Base-by-base conservation (phyloP, 2,113 vertebrate species). In the Piaya cayana region DNA sequence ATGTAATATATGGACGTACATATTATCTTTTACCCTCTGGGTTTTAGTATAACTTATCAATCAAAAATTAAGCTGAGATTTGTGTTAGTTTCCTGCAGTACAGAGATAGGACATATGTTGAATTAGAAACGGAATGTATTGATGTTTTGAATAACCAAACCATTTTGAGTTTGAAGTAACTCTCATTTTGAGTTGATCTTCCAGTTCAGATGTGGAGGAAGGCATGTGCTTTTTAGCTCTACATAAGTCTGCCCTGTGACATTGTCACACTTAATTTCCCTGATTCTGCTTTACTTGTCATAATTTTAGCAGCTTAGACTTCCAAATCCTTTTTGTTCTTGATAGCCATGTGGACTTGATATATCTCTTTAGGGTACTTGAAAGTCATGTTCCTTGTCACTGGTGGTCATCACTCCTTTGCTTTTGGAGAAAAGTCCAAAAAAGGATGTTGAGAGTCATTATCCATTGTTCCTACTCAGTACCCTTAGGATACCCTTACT, bases 211-310 rank as follows among this genome's bases (percentile, higher is more conserved):
- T 3, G 22, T 17, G n/a, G 36, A 50, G 13, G 22, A 69, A 49
- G 19, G 23, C 0, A 0, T 20, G 23, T 74, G 12, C 4, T 86
- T 62, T 87, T 67, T 50, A 77, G 22, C 15, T 69, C 6, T 79
- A 36, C 55, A 23, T 4, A 49, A 20, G 8, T 64, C 45, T 82
- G 14, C 8, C 9, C 6, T 65, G 56, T 60, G 22, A 5, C 18
- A 5, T 14, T 67, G 12, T 65, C 18, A 4, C 6, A 4, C 49
- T 15, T n/a, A 47, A 23, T 6, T 82, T 87, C 74, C 19, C 19
- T 0, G 4, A 20, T 78, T 91, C 13, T 47, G 8, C 21, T 45
- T 50, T 30, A 29, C 78, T 88, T 84, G 45, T 55, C 3, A 1
- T 59, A 39, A 64, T 3, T 56, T 87, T 34, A 20, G 59, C 10